Evolutionary conservation across 2,888 invertebrate genomes (phyloP), one percentile per base, ranked within the genome.

Genomic region (Julus scanicus): DNA sequence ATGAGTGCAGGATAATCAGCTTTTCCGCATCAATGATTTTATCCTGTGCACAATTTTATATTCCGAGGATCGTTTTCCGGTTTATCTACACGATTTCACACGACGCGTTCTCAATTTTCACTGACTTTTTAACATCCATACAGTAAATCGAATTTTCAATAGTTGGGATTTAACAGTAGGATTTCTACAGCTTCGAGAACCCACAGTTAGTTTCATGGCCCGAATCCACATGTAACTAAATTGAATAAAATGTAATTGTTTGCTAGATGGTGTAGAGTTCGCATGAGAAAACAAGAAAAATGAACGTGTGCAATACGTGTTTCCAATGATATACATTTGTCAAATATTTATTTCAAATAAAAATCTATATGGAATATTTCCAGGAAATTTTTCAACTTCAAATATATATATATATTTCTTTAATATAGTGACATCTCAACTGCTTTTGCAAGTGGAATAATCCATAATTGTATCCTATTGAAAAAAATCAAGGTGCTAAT

Each of bases 341-440:
- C 63, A 63, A 63, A 63, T 63, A 63, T 63, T 63, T 63, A 63
- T 63, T 63, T 63, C 63, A 63, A 63, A 63, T 63, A 63, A 63
- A 63, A 63, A 63, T 63, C 63, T 63, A 63, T 63, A 63, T 63
- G 63, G 63, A 63, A 63, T 63, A 63, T n/a, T 63, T 63, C 63
- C 63, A 63, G 63, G n/a, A 63, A 63, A 15, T 63, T 63, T n/a
- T 17, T 63, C 63, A 63, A 63, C 63, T 63, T n/a, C 63, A 63
- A 63, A 63, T 63, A 63, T 63, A 63, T 63, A 63, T 63, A 63
- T 63, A 63, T 63, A 63, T 63, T 15, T 63, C 3, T 63, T 15
- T 63, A 63, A 63, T 63, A 63, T 63, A 63, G n/a, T 63, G 63
- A 63, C 63, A 63, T 63, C 17, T 13, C 63, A 63, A 63, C n/a